phyloP scores from a whole-genome alignment of 1,140 invertebrate species.

The Diorhabda elongata region DNA sequence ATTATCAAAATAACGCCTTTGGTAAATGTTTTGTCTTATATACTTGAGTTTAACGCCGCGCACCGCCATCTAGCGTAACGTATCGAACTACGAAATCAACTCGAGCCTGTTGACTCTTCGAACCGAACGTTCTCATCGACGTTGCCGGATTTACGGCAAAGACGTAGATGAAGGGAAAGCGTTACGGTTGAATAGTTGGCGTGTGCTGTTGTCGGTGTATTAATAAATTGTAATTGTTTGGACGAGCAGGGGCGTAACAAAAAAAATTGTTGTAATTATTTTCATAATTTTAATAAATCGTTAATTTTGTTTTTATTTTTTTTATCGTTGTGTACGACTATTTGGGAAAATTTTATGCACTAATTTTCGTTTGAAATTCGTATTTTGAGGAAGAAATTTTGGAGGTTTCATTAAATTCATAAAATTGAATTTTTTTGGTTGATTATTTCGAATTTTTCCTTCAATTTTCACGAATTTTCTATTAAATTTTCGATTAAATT shows the following conservation, averaged over 20 bases:
- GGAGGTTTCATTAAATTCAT: no score
- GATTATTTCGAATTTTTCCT: no score
- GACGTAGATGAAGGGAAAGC: background rate
- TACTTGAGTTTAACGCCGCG: background rate
- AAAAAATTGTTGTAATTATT: background rate
- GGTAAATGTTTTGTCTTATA: background rate
- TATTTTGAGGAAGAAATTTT: no score
- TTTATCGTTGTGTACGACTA: no score
- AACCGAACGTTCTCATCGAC: slow-evolving; percentile 5
- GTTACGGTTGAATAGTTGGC: background rate
- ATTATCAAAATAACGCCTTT: no score
- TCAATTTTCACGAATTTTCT: no score
- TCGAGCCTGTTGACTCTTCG: slow-evolving; percentile 16
- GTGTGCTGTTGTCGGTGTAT: background rate
- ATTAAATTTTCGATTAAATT: no score
- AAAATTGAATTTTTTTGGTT: no score
- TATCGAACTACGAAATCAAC: slow-evolving; percentile 4
- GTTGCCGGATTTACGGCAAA: slow-evolving; percentile 2
- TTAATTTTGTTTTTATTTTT: no score
- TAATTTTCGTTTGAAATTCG: no score
- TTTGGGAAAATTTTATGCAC: no score
- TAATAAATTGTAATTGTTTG: slow-evolving; percentile 3
- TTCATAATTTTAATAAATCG: no score
- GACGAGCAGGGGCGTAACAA: background rate
- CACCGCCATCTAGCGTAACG: slow-evolving; percentile 7